Conservation (phyloP, 1,140 invertebrate genomes). For the Glomeris maerens region DNA sequence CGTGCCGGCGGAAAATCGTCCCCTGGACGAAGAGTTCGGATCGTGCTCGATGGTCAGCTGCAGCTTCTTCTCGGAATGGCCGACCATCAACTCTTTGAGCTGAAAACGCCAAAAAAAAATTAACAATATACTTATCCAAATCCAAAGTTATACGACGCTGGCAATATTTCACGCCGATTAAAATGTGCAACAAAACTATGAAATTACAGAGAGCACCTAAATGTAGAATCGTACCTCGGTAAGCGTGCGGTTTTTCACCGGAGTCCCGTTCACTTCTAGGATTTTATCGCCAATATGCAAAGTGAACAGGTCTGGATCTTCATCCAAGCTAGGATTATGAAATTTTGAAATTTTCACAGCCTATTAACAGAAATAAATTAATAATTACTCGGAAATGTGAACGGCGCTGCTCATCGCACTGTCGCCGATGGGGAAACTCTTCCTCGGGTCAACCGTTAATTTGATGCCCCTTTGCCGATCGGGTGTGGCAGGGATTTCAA, state of each 20-base stretch:
- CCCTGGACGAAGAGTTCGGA: slow-evolving; percentile 38
- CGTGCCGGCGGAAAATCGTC: too few relatives aligned
- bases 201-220: too few relatives aligned
- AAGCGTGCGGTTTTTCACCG: slow-evolving; percentile 52
- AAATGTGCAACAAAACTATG: too few relatives aligned
- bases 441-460: slow-evolving; percentile 38
- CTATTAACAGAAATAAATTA: background rate
- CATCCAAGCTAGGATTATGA: slow-evolving; percentile 49
- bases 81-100: slow-evolving; percentile 27
- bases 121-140: too few relatives aligned
- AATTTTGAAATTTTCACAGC: slow-evolving; percentile 18
- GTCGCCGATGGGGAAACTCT: slow-evolving; percentile 14
- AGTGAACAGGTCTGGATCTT: slow-evolving; percentile 62
- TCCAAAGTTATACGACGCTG: too few relatives aligned
- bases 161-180: too few relatives aligned
- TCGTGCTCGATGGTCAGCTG: slow-evolving; percentile 78
- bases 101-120: slow-evolving; percentile 15
- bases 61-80: slow-evolving; percentile 21
- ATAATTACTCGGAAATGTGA: slow-evolving; percentile 26
- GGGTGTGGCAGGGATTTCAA: slow-evolving; percentile 48
- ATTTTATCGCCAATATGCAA: slow-evolving; percentile 80
- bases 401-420: slow-evolving; percentile 18
- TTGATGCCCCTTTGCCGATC: slow-evolving; percentile 42
- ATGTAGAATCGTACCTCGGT: slow-evolving; percentile 24
- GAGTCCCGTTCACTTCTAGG: slow-evolving; percentile 78